Evolutionary conservation across 2,797 vertebrate genomes (phyloP).

Genomic region (Decapterus maruadsi): DNA sequence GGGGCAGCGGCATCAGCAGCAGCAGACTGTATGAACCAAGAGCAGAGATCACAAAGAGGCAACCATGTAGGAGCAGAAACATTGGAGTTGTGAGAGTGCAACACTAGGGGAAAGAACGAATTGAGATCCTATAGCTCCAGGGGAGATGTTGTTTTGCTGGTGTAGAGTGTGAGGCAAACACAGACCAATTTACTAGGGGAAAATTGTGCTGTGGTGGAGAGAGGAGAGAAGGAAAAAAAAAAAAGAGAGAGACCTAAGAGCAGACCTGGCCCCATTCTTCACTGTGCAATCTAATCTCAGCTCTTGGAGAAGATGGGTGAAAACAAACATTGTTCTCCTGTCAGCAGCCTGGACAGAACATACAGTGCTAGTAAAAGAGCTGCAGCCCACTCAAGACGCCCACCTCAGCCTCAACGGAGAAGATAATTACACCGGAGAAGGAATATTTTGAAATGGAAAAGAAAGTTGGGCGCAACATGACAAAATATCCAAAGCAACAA

Average conservation of each 20-base stretch:
- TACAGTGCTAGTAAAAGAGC: constrained; percentile 56
- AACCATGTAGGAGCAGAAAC: constrained; percentile 58
- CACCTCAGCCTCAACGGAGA: constrained; percentile 4
- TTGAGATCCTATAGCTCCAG: constrained; percentile 76
- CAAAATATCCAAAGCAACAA: constrained; percentile 71
- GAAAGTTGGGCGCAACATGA: constrained; percentile 51
- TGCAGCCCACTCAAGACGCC: constrained; percentile 48
- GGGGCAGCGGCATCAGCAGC: constrained; percentile 43
- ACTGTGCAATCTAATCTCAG: constrained; percentile 82
- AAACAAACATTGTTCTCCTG: constrained; percentile 79
- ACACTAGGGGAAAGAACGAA: constrained; percentile 65
- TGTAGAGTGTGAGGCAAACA: constrained; percentile 76
- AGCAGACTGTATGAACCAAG: constrained; percentile 33
- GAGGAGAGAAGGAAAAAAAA: constrained; percentile 33
- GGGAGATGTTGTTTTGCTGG: constrained; percentile 79
- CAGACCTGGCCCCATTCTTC: constrained; percentile 78
- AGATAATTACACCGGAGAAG: constrained; percentile 46
- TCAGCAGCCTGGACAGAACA: constrained; percentile 67
- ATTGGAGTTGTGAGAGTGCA: constrained; percentile 56
- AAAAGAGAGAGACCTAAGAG: constrained; percentile 47
- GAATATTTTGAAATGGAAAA: constrained; percentile 26
- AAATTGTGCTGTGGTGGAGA: constrained; percentile 74
- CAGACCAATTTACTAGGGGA: constrained; percentile 83
- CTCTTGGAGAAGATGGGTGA: constrained; percentile 71
- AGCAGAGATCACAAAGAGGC: constrained; percentile 66